Evolutionary conservation across 2,797 vertebrate species (phyloP).

Genomic region (Moxostoma hubbsi): DNA sequence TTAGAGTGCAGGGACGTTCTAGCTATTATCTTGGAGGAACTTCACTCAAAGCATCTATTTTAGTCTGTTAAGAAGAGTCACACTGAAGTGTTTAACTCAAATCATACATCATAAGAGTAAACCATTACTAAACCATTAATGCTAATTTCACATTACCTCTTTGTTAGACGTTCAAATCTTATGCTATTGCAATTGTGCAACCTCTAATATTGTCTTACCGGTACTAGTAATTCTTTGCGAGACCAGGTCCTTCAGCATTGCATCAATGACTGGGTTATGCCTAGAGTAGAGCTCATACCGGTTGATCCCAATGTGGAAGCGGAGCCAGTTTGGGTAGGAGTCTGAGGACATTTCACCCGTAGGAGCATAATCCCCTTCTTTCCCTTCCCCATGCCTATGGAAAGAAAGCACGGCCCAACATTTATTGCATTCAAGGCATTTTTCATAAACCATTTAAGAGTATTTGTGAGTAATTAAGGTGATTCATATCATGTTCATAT

Average conservation of each 20-base stretch:
- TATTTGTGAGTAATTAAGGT: background rate
- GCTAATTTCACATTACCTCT: too few species aligned
- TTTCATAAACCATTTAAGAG: background rate
- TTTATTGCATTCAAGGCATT: background rate
- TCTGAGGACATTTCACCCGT: slow-evolving; percentile 86
- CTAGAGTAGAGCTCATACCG: slow-evolving; percentile 94
- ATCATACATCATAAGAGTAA: background rate
- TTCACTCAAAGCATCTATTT: background rate
- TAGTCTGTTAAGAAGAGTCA: too few species aligned
- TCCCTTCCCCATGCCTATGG: slow-evolving; percentile 85
- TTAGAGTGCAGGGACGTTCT: background rate
- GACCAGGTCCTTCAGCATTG: slow-evolving; percentile 91
- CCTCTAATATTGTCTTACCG: slow-evolving; percentile 79
- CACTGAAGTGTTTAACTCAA: background rate
- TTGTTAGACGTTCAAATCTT: background rate
- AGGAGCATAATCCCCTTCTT: slow-evolving; percentile 82
- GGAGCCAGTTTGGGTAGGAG: slow-evolving; percentile 97
- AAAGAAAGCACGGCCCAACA: background rate
- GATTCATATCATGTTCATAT: background rate
- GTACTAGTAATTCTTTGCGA: slow-evolving; percentile 94
- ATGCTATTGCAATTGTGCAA: background rate
- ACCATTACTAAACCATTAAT: too few species aligned
- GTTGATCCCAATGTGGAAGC: slow-evolving; percentile 98
- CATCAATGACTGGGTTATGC: slow-evolving; percentile 89
- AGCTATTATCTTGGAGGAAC: slow-evolving; percentile 25